Percentiles rank a stretch among this genome's conserved stretches.
Conservation (phyloP, 2,113 vertebrate genomes). For the Neotoma lepida region DNA sequence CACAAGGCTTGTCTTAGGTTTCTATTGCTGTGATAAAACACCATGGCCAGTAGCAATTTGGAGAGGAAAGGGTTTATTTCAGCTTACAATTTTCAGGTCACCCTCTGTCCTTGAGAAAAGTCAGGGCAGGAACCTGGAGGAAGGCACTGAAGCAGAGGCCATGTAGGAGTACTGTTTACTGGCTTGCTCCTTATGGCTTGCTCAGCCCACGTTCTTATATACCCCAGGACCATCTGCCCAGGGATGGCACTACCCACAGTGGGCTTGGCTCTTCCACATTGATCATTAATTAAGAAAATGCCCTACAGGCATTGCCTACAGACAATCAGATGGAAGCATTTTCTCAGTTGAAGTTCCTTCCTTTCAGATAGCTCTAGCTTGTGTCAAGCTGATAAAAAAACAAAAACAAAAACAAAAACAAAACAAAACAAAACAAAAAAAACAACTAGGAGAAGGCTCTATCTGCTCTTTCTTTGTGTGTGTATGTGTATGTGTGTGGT, state of each 20-base stretch:
- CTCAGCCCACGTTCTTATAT: neutral
- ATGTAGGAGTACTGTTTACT: neutral
- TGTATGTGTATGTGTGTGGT: neutral
- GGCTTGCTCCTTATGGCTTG: neutral
- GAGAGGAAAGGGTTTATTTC: neutral
- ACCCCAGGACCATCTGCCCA: neutral
- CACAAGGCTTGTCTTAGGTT: neutral
- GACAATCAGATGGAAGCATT: neutral
- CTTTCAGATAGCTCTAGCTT: neutral
- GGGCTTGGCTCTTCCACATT: neutral
- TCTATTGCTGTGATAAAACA: neutral
- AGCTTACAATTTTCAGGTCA: neutral
- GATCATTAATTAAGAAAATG: neutral
- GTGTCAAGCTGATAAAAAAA: neutral
- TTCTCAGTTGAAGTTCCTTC: neutral
- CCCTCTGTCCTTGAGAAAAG: neutral
- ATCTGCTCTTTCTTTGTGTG: neutral
- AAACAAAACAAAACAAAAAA: neutral
- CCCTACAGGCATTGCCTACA: neutral
- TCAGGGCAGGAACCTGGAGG: neutral
- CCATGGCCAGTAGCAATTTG: neutral
- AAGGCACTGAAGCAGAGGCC: neutral
- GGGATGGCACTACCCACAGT: neutral
- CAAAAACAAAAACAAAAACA: neutral
- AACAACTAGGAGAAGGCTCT: neutral